A percentile compares a stretch with the other conserved stretches of the same genome.
phyloP scores from a whole-genome alignment of 2,113 vertebrate species.

The Carollia perspicillata region DNA sequence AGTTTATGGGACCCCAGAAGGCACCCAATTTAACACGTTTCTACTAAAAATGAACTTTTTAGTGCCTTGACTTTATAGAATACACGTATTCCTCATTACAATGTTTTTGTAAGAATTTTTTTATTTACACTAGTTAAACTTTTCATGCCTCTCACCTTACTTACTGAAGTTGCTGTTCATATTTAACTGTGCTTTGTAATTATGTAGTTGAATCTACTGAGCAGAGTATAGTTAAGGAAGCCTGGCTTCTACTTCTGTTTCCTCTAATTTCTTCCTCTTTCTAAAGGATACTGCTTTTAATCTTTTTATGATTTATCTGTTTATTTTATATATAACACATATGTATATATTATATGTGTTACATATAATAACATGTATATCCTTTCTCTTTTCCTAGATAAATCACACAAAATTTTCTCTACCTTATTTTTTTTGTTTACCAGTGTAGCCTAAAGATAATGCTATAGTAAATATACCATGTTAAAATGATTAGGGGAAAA shows the following conservation, averaged over 20 bases:
- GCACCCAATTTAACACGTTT: not conserved
- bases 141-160: not conserved
- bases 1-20: not conserved
- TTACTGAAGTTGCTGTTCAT: not conserved
- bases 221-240: not conserved
- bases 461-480: not conserved
- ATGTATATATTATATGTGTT: not conserved
- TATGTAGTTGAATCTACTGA: not conserved
- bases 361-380: not conserved
- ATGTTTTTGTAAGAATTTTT: not conserved
- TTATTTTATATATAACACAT: not conserved
- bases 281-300: not conserved
- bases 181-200: not conserved
- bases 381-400: not conserved
- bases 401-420: not conserved
- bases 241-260: not conserved
- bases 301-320: not conserved
- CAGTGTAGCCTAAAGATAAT: not conserved
- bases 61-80: not conserved
- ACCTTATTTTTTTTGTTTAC: not conserved
- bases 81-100: not conserved
- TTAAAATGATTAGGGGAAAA: not conserved
- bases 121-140: not conserved
- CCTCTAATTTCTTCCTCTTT: not conserved
- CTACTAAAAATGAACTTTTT: not conserved